A percentile compares a stretch with the other conserved stretches of the same genome.
These are phyloP conservation scores for Pipistrellus pipistrellus DNA, from an alignment of 2,797 vertebrate species.

Conservation along the genomic window DNA sequence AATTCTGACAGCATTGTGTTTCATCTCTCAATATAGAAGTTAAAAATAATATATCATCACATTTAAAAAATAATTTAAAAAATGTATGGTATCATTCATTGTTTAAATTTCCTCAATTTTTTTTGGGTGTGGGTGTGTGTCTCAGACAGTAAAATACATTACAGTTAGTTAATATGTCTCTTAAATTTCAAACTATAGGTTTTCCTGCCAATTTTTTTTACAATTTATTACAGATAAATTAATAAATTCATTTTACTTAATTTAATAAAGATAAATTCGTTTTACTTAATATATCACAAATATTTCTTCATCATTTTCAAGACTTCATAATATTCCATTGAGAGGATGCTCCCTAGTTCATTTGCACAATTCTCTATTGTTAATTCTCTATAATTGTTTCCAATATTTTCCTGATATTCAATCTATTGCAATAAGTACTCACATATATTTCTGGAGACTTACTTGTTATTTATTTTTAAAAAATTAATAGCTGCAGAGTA, in stretches of 20 bases:
- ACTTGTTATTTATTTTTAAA: constrained; percentile 55
- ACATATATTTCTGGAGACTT: neutral
- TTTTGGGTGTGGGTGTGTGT: neutral
- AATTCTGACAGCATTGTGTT: neutral
- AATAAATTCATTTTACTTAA: neutral
- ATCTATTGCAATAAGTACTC: neutral
- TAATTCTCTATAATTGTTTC: constrained; percentile 33
- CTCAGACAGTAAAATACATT: neutral
- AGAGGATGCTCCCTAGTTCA: constrained; percentile 2
- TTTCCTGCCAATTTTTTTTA: neutral
- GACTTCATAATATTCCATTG: constrained; percentile 7
- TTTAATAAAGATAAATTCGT: constrained; percentile 25
- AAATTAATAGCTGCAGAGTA: constrained; percentile 33
- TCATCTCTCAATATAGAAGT: constrained; percentile 27
- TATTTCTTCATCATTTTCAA: neutral
- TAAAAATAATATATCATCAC: neutral
- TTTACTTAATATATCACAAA: constrained; percentile 19
- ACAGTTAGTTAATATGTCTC: neutral
- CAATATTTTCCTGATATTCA: constrained; percentile 15
- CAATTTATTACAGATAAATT: neutral
- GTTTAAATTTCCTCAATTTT: neutral
- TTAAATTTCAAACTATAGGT: constrained; percentile 3
- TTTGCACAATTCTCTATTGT: neutral
- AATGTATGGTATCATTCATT: neutral
- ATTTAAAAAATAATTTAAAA: constrained; percentile 46